A percentile compares a stretch with the other conserved stretches of the same genome.
phyloP scores from a whole-genome alignment of 2,113 vertebrate genomes.

The Malurus elegans region DNA sequence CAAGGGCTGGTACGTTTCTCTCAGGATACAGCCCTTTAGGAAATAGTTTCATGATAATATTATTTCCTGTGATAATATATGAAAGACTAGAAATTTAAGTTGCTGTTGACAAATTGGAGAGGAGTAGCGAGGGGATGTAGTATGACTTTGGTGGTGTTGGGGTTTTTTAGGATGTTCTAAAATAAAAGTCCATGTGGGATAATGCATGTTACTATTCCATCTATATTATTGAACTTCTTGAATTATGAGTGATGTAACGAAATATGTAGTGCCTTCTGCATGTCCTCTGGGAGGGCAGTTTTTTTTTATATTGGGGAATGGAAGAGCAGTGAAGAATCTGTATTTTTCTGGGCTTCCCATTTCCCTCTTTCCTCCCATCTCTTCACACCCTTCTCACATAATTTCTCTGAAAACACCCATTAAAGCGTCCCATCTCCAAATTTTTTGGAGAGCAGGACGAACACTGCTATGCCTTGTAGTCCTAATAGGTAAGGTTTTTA shows the following conservation, averaged over 20 bases:
- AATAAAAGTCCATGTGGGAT: background rate
- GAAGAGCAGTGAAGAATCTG: background rate
- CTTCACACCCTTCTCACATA: background rate
- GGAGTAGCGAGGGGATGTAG: background rate
- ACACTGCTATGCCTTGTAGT: background rate
- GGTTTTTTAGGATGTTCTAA: background rate
- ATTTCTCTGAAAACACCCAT: background rate
- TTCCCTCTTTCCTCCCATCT: background rate
- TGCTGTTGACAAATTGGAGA: background rate
- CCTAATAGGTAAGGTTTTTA: conserved; percentile 1
- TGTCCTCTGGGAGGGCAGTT: background rate
- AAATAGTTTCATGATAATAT: background rate
- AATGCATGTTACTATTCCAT: background rate
- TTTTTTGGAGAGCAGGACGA: background rate
- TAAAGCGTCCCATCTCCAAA: background rate
- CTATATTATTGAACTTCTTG: background rate
- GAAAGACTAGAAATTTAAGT: background rate
- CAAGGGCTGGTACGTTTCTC: background rate
- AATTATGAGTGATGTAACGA: background rate
- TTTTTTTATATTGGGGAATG: background rate
- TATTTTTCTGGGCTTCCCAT: background rate
- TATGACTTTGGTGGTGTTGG: background rate
- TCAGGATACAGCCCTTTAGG: background rate
- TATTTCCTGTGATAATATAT: background rate
- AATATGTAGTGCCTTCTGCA: background rate